Percentiles rank a stretch among this genome's conserved stretches.
These are phyloP conservation scores for Dicrostonyx torquatus DNA, from an alignment of 2,797 vertebrate species.

Conservation along the genomic window DNA sequence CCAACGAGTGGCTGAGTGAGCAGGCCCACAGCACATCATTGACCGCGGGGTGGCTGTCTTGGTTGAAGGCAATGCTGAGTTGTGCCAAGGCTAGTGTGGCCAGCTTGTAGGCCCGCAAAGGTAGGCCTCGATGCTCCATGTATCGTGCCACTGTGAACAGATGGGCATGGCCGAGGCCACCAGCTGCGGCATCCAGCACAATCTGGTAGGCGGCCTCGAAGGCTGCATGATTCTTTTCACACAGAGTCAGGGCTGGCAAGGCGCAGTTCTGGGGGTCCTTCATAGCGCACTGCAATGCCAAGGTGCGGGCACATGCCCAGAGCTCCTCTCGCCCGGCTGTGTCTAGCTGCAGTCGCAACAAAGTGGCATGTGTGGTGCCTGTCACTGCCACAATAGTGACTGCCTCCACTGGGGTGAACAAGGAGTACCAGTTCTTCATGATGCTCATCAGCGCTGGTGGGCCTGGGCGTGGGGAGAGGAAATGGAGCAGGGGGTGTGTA, in stretches of 20 bases:
- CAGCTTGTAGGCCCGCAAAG: slow-evolving; percentile 84
- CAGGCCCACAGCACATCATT: slow-evolving; percentile 86
- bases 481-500: fast-evolving
- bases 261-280: slow-evolving; percentile 86
- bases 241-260: slow-evolving; percentile 84
- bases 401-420: slow-evolving; percentile 85
- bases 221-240: slow-evolving; percentile 84
- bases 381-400: slow-evolving; percentile 84
- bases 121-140: slow-evolving; percentile 86
- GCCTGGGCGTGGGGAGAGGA: slow-evolving; percentile 39
- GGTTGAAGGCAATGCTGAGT: slow-evolving; percentile 85
- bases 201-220: slow-evolving; percentile 86
- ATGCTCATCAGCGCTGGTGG: slow-evolving; percentile 83
- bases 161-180: slow-evolving; percentile 84
- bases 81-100: slow-evolving; percentile 84
- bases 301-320: slow-evolving; percentile 82
- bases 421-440: slow-evolving; percentile 85
- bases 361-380: slow-evolving; percentile 81
- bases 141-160: slow-evolving; percentile 85
- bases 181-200: slow-evolving; percentile 80
- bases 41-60: slow-evolving; percentile 85
- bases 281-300: slow-evolving; percentile 85
- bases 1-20: slow-evolving; percentile 85
- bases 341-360: slow-evolving; percentile 82
- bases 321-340: slow-evolving; percentile 80